Evolutionary conservation across 2,113 vertebrate species (phyloP).

Genomic region (Oceanodroma tethys): DNA sequence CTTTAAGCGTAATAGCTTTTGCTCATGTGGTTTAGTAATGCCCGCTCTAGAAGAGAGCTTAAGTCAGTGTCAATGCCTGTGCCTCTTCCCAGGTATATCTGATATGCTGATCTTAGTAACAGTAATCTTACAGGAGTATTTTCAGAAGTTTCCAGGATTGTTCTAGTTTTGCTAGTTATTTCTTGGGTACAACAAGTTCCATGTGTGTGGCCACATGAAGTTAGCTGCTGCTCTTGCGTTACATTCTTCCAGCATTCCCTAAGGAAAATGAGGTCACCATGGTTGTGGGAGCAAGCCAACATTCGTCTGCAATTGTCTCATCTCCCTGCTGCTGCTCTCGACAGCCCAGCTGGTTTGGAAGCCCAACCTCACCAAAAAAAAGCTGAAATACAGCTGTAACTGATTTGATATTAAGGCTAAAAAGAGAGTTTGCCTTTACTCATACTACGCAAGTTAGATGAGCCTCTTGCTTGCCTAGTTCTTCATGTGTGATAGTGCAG

Average conservation of each 20-base stretch:
- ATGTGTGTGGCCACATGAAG: background rate
- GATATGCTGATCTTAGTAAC: background rate
- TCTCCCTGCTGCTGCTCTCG: background rate
- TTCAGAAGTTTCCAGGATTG: background rate
- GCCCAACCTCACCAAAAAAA: background rate
- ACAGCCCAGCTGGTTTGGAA: background rate
- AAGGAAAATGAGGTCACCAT: background rate
- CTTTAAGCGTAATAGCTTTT: background rate
- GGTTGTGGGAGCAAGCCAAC: background rate
- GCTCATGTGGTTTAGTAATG: background rate
- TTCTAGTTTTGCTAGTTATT: background rate
- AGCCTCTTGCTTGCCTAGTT: background rate
- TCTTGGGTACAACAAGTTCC: background rate
- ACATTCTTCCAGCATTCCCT: background rate
- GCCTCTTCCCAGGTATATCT: background rate
- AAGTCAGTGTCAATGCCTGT: background rate
- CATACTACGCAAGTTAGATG: background rate
- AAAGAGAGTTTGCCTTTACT: background rate
- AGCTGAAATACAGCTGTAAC: background rate
- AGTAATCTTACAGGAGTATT: background rate
- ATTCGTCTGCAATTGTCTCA: slow-evolving; percentile 8
- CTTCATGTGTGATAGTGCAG: background rate
- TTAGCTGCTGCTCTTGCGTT: background rate
- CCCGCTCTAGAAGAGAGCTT: background rate
- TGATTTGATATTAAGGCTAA: background rate